Conservation (phyloP, 2,797 vertebrate genomes). For the Thamnophis elegans region DNA sequence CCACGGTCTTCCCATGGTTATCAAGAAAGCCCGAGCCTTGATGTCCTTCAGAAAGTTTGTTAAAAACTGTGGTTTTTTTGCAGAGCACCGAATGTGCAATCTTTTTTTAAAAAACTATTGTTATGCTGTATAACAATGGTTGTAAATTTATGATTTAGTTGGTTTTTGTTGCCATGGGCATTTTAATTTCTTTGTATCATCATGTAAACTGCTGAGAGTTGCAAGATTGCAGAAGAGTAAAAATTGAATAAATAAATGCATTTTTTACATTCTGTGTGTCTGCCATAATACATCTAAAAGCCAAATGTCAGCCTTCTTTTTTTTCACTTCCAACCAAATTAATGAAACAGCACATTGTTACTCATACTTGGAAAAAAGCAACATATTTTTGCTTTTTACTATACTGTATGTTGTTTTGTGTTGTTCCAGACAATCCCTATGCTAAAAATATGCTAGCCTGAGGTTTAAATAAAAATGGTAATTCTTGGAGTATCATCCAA, state of each 20-base stretch:
- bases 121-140: neutral
- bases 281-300: constrained; percentile 36
- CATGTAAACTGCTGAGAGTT: neutral
- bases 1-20: neutral
- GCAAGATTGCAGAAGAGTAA: neutral
- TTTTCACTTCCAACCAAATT: constrained; percentile 49
- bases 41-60: neutral
- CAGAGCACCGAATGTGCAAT: too few relatives aligned
- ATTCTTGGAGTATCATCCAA: neutral
- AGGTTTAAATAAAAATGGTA: constrained; percentile 28
- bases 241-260: neutral
- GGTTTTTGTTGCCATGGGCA: neutral
- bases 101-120: too few relatives aligned
- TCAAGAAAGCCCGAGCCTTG: neutral
- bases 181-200: neutral
- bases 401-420: constrained; percentile 11
- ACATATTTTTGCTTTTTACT: constrained; percentile 40
- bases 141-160: neutral
- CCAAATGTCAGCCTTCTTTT: constrained; percentile 31
- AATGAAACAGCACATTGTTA: constrained; percentile 43
- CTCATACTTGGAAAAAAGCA: constrained; percentile 35
- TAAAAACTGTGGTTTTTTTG: neutral
- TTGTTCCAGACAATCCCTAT: constrained; percentile 50
- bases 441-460: constrained; percentile 38
- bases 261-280: neutral